A percentile compares a stretch with the other conserved stretches of the same genome.
phyloP scores from a whole-genome alignment of 53 echinoderm and acorn worm species.

The Patiria pectinifera region DNA sequence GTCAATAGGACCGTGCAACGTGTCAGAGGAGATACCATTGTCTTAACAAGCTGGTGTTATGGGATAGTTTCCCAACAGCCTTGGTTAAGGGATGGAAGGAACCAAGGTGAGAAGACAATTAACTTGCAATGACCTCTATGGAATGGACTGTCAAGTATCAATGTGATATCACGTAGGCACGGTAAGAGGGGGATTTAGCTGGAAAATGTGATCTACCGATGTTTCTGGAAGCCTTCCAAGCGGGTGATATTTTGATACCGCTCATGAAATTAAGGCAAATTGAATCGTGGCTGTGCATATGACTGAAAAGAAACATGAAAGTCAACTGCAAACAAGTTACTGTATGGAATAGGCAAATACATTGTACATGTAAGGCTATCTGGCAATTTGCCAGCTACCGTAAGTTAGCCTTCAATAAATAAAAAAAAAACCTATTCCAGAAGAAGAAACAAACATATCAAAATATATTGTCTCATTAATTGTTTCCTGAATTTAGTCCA shows the following conservation, averaged over 20 bases:
- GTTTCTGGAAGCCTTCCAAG: background rate
- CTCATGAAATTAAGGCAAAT: background rate
- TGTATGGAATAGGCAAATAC: background rate
- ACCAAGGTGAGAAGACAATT: conserved; percentile 24
- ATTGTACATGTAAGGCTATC: background rate
- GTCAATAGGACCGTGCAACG: conserved; percentile 9
- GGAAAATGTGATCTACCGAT: background rate
- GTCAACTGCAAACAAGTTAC: background rate
- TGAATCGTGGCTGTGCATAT: background rate
- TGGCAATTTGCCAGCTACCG: background rate
- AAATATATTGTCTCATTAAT: too few relatives aligned
- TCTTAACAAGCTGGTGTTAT: conserved; percentile 27
- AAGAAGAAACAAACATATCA: too few relatives aligned
- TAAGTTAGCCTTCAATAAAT: too few relatives aligned
- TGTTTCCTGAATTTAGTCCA: too few relatives aligned
- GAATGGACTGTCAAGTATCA: conserved; percentile 24
- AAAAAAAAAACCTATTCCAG: too few relatives aligned
- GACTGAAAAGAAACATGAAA: background rate
- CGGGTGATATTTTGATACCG: background rate
- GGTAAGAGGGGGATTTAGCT: background rate
- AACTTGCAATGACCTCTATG: conserved; percentile 10
- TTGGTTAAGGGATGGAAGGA: background rate
- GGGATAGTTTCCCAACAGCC: background rate
- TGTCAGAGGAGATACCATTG: background rate
- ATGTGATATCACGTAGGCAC: background rate